These are phyloP conservation scores for Apocheima hispidaria DNA, from an alignment of 2,888 invertebrate genomes.

Conservation along the genomic window DNA sequence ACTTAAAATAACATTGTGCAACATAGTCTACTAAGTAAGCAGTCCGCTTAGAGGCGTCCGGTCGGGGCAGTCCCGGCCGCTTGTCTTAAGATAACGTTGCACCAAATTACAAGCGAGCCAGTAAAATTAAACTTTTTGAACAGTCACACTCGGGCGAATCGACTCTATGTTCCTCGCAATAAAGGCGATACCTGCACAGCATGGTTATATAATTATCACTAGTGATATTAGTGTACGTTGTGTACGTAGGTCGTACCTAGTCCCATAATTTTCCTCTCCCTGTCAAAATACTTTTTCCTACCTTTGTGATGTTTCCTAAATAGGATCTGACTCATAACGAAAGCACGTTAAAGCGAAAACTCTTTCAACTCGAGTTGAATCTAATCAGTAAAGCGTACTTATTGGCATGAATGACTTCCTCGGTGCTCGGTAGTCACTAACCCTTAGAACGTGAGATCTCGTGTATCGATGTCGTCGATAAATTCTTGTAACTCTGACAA, in stretches of 20 bases:
- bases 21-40: constrained; percentile 5
- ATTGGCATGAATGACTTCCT: not conserved
- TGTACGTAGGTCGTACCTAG: too few species aligned
- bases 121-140: constrained; percentile 16
- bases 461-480: not conserved
- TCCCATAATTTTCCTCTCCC: not conserved
- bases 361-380: not conserved
- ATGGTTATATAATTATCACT: constrained; percentile 15
- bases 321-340: too few species aligned
- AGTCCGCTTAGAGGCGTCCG: not conserved
- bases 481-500: not conserved
- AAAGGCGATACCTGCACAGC: constrained; percentile 22
- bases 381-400: not conserved
- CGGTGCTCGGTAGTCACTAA: not conserved
- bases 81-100: constrained; percentile 14
- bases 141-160: not conserved
- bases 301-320: not conserved
- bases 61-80: not conserved
- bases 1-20: not conserved
- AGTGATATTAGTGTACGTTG: too few species aligned
- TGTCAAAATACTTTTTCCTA: not conserved
- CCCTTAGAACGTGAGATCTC: not conserved
- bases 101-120: constrained; percentile 16
- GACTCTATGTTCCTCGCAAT: constrained; percentile 22
- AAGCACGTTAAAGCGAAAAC: too few species aligned